These are phyloP conservation scores for Graphium colonna DNA, from an alignment of 2,888 invertebrate species.

Conservation along the genomic window DNA sequence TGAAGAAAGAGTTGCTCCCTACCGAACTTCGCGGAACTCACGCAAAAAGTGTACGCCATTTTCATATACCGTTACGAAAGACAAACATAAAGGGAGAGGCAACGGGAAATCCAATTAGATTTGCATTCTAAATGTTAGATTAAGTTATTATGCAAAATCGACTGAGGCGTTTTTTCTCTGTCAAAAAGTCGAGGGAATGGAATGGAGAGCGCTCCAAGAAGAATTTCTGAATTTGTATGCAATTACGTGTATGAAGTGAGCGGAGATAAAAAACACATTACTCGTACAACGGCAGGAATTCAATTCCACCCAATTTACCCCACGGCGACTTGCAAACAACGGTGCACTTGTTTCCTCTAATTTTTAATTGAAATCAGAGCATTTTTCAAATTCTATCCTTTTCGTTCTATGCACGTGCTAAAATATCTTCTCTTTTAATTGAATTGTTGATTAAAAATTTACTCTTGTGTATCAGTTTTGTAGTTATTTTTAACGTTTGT, in stretches of 20 bases:
- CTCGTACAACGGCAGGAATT: neutral
- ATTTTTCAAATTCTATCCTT: too few species aligned
- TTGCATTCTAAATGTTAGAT: conserved; percentile 55
- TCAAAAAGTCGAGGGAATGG: conserved; percentile 43
- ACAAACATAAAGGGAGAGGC: conserved; percentile 44
- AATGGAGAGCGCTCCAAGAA: conserved; percentile 29
- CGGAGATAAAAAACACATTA: conserved; percentile 8
- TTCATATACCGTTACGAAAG: conserved; percentile 36
- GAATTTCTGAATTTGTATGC: conserved; percentile 17
- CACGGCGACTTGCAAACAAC: too few species aligned
- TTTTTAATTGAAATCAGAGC: too few species aligned
- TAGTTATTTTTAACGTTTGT: too few species aligned
- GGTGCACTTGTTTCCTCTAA: too few species aligned
- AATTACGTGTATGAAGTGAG: conserved; percentile 6
- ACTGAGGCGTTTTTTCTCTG: conserved; percentile 55
- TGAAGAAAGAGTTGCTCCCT: too few species aligned
- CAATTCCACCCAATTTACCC: neutral
- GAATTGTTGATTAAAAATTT: too few species aligned
- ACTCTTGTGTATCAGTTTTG: too few species aligned
- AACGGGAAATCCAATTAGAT: conserved; percentile 65
- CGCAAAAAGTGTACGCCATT: too few species aligned
- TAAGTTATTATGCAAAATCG: conserved; percentile 72
- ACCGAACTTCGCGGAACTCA: too few species aligned
- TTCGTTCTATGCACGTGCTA: too few species aligned
- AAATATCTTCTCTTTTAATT: too few species aligned